Evolutionary conservation across 2,113 vertebrate species (phyloP).

Genomic region (Hypanus sabinus): DNA sequence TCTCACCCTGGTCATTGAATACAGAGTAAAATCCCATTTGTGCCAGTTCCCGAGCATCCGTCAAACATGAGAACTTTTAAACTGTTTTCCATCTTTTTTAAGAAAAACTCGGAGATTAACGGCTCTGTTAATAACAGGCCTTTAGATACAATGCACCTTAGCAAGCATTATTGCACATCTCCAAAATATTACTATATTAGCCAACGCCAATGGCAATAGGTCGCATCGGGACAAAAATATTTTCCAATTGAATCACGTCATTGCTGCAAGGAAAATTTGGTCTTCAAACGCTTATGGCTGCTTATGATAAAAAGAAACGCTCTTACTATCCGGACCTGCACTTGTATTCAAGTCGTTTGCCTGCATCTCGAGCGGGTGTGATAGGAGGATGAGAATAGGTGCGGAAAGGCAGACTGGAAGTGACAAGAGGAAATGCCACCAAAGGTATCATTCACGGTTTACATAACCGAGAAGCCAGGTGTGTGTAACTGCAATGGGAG

Average conservation of each 20-base stretch:
- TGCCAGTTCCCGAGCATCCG: background rate
- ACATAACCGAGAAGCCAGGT: background rate
- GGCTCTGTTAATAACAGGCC: background rate
- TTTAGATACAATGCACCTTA: background rate
- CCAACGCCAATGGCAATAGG: background rate
- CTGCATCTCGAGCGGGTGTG: background rate
- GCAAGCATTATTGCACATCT: background rate
- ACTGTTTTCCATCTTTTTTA: conserved; percentile 1
- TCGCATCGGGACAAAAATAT: background rate
- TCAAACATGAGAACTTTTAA: background rate
- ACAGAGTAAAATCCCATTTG: too few species aligned
- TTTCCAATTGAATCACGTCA: conserved; percentile 10
- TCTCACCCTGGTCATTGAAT: too few species aligned
- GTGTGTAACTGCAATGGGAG: background rate
- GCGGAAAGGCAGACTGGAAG: background rate
- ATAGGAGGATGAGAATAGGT: background rate
- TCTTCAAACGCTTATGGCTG: background rate
- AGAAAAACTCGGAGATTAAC: background rate
- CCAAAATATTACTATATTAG: background rate
- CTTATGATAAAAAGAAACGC: background rate
- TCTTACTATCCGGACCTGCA: background rate
- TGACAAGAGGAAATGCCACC: background rate
- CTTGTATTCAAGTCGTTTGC: background rate
- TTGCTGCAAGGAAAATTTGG: background rate
- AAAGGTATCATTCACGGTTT: background rate